phyloP scores from a whole-genome alignment of 2,113 vertebrate species.

The Chrysochloris asiatica region DNA sequence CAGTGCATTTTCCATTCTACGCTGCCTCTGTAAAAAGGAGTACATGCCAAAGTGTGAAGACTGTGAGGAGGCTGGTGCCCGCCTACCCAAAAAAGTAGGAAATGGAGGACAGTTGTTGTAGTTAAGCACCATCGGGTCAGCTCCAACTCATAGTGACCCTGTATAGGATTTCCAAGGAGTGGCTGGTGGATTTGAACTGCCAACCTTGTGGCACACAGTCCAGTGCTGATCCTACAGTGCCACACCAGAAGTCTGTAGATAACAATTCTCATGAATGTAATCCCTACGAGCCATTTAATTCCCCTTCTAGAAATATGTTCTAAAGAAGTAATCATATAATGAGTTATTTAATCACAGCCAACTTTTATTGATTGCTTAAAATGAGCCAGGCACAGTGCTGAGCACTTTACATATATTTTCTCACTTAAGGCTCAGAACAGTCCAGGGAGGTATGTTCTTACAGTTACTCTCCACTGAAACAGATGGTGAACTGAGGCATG shows the following conservation, averaged over 20 bases:
- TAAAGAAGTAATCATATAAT: constrained; percentile 35
- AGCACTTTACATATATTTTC: constrained; percentile 50
- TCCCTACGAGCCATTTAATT: neutral
- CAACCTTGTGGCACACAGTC: too few species aligned
- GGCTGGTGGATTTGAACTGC: too few species aligned
- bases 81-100: neutral
- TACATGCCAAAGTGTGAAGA: neutral
- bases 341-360: constrained; percentile 44
- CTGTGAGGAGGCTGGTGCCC: neutral
- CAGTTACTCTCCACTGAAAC: constrained; percentile 47
- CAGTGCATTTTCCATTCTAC: neutral
- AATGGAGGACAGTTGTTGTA: constrained; percentile 7
- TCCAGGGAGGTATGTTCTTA: constrained; percentile 16
- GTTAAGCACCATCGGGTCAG: too few species aligned
- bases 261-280: neutral
- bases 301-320: constrained; percentile 38
- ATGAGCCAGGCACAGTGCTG: constrained; percentile 21
- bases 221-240: too few species aligned
- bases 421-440: constrained; percentile 25
- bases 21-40: neutral
- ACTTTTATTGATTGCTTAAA: constrained; percentile 12
- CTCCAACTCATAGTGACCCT: too few species aligned
- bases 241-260: neutral
- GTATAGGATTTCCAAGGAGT: too few species aligned
- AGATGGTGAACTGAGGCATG: constrained; percentile 41